Percentiles rank a stretch among this genome's conserved stretches.
phyloP scores from a whole-genome alignment of 2,113 vertebrate genomes.

The Conger conger region DNA sequence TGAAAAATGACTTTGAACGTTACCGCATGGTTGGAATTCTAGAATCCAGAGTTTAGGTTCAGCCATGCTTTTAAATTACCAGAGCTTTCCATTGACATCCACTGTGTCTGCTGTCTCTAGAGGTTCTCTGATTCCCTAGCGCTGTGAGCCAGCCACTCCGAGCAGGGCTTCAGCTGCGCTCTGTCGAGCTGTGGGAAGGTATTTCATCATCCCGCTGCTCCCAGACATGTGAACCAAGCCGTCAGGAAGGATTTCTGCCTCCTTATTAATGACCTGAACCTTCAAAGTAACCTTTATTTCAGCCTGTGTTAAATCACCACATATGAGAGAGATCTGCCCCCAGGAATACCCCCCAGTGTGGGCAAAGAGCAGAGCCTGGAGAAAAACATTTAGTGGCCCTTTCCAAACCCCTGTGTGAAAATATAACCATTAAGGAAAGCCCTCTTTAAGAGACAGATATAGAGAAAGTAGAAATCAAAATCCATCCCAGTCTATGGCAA shows the following conservation, averaged over 20 bases:
- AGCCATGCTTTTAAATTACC: neutral
- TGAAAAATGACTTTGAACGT: neutral
- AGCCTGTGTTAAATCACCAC: constrained; percentile 68
- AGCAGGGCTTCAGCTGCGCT: constrained; percentile 1
- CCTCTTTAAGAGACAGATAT: neutral
- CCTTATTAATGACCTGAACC: constrained; percentile 62
- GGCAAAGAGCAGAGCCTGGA: constrained; percentile 1
- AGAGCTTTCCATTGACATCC: neutral
- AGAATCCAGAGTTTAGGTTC: neutral
- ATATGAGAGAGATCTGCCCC: constrained; percentile 73
- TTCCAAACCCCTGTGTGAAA: neutral
- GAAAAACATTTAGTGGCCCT: neutral
- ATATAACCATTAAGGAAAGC: neutral
- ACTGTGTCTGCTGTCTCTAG: neutral
- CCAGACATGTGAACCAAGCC: constrained; percentile 36
- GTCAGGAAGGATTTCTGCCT: constrained; percentile 63
- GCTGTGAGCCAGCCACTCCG: neutral
- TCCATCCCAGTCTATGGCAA: neutral
- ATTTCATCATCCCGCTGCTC: constrained; percentile 34
- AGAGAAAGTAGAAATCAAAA: neutral
- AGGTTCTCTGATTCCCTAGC: neutral
- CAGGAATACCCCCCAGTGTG: constrained; percentile 62
- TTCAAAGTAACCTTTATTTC: constrained; percentile 64
- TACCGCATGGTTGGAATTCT: neutral
- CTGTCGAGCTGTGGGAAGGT: constrained; percentile 28